Evolutionary conservation across 1,140 invertebrate genomes (phyloP).

Genomic region (Caenorhabditis elegans): DNA sequence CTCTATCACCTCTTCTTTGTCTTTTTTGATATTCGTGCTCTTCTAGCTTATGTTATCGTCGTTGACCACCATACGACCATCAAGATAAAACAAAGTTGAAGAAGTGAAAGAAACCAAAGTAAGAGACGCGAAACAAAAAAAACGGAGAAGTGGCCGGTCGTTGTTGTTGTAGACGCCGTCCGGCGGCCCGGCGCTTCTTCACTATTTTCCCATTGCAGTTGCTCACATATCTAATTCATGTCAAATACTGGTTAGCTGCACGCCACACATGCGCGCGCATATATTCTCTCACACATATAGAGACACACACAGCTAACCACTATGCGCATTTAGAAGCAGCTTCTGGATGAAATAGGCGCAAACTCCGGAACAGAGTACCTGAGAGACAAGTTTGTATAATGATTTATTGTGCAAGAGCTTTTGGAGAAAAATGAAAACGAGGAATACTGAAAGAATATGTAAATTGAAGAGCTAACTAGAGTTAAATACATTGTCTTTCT

Average conservation of each 20-base stretch:
- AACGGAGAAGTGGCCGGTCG: neutral
- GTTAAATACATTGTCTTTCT: no score
- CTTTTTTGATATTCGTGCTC: neutral
- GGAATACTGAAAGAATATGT: no score
- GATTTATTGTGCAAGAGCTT: no score
- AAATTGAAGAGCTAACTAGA: no score
- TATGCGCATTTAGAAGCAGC: neutral
- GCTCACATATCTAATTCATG: slow-evolving; percentile 48
- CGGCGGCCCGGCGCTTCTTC: slow-evolving; percentile 3
- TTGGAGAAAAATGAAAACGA: no score
- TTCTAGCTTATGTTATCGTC: neutral
- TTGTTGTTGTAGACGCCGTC: slow-evolving; percentile 20
- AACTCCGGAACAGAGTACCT: neutral
- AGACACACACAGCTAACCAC: neutral
- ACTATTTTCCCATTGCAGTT: slow-evolving; percentile 30
- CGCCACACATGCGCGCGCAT: slow-evolving; percentile 26
- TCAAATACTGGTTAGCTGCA: slow-evolving; percentile 46
- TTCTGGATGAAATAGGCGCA: neutral
- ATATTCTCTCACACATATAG: slow-evolving; percentile 26
- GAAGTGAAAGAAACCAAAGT: neutral
- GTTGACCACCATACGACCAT: neutral
- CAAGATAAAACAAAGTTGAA: slow-evolving; percentile 22
- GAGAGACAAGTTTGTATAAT: neutral
- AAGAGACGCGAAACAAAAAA: neutral
- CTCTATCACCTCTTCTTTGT: neutral